A percentile compares a stretch with the other conserved stretches of the same genome.
phyloP scores from a whole-genome alignment of 2,113 vertebrate species.

The Pogonocichla stellata region DNA sequence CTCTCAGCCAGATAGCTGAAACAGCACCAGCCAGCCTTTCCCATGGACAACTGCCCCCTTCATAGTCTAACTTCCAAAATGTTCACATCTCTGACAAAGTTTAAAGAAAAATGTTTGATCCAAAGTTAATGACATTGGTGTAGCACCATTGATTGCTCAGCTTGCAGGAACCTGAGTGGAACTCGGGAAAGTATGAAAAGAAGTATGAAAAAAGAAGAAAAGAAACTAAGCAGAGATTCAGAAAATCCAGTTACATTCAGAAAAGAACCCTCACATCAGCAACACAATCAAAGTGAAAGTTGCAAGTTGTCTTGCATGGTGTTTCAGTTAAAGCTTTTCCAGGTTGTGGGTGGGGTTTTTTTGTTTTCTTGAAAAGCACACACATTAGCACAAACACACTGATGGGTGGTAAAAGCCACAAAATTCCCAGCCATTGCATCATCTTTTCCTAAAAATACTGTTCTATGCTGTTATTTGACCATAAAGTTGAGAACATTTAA shows the following conservation, averaged over 20 bases:
- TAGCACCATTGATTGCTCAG: neutral
- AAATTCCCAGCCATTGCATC: neutral
- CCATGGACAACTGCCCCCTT: neutral
- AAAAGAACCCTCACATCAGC: neutral
- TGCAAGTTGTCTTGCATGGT: neutral
- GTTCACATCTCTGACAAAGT: neutral
- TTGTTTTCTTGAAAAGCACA: neutral
- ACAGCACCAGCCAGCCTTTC: neutral
- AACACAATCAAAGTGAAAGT: neutral
- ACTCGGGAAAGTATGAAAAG: neutral
- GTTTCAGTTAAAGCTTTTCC: neutral
- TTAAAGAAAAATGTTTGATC: neutral
- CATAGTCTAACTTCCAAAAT: neutral
- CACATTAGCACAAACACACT: neutral
- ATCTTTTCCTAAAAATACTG: conserved; percentile 13
- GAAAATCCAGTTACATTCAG: neutral
- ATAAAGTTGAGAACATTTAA: conserved; percentile 14
- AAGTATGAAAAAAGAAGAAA: neutral
- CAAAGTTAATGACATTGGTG: neutral
- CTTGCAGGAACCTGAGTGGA: neutral
- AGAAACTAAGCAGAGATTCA: neutral
- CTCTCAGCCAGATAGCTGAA: neutral
- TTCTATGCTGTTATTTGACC: neutral
- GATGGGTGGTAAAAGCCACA: neutral
- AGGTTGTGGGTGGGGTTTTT: neutral